Conservation (phyloP, 2,113 vertebrate genomes). For the Mus spicilegus region DNA sequence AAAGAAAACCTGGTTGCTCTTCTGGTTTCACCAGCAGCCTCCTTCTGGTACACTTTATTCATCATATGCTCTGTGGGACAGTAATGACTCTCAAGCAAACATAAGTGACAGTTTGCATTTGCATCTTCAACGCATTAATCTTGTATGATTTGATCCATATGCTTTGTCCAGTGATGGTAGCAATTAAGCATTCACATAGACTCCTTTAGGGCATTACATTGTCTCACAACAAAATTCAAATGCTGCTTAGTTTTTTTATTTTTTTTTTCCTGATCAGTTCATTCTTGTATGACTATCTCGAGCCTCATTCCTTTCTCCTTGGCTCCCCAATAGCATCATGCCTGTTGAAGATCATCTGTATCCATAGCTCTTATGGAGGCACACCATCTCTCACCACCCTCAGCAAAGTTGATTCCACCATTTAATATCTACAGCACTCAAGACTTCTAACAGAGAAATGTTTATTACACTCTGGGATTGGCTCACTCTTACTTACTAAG, state of each 20-base stretch:
- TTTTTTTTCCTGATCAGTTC: not conserved
- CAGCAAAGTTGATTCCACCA: not conserved
- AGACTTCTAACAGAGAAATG: not conserved
- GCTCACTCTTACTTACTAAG: not conserved
- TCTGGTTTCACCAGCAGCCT: not conserved
- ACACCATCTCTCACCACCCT: not conserved
- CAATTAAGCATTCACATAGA: not conserved
- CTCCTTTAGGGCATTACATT: conserved; percentile 1
- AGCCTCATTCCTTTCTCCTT: not conserved
- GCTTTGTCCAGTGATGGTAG: conserved; percentile 17
- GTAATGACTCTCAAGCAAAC: conserved; percentile 36
- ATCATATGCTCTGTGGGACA: conserved; percentile 25
- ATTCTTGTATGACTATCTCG: not conserved
- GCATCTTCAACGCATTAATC: conserved; percentile 40
- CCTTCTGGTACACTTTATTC: not conserved
- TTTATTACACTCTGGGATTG: not conserved
- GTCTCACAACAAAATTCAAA: not conserved
- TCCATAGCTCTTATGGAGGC: not conserved
- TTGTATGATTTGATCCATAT: not conserved
- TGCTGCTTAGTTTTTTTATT: not conserved
- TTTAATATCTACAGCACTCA: not conserved
- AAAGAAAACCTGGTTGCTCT: not conserved
- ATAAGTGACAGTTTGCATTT: not conserved
- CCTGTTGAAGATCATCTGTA: not conserved
- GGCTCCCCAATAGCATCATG: not conserved